Base-by-base conservation (phyloP, 2,888 invertebrate genomes). In the Chaitophorus viminalis region DNA sequence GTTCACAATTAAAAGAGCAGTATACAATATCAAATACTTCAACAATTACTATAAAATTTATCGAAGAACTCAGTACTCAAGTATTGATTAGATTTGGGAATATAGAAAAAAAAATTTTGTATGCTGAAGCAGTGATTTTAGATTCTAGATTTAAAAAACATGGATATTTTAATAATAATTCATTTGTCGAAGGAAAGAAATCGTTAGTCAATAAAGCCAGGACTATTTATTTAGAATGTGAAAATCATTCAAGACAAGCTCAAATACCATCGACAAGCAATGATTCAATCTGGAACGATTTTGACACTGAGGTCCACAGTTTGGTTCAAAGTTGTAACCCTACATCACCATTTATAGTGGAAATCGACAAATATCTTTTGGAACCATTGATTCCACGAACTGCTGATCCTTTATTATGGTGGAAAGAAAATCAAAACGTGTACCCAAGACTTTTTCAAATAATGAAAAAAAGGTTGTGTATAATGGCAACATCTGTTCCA, bases 401-500 rank as follows among this genome's bases (percentile, higher is more conserved):
- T 74, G 89, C 77, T 21, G 88, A 90, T 88, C 89, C 89, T 11
- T 74, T 90, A 75, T 52, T 33, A 60, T 90, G 90, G 90, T 90
- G 90, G 90, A 87, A 88, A 52, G 89, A 89, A 54, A 89, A 89
- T 52, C 85, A 89, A 82, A 81, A 82, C 65, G 84, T 89, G 11
- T 90, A 90, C 81, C 89, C 90, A 31, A 82, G 88, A 81, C 88
- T 90, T 36, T 89, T 72, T 72, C 86, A 89, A 72, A 46, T 90
- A 17, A 89, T 89, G 75, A 89, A 89, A 86, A 89, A 89, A 83
- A 82, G 89, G 77, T 90, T 90, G 81, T 90, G 89, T 74, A 88
- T 89, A 54, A 75, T 89, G 75, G 90, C 90, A 8, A 90, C 90
- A 33, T 91, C 90, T 9, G 90, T 90, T 25, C 90, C 90, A 3